Conservation (phyloP, 2,113 vertebrate species). For the Sigmodon hispidus region DNA sequence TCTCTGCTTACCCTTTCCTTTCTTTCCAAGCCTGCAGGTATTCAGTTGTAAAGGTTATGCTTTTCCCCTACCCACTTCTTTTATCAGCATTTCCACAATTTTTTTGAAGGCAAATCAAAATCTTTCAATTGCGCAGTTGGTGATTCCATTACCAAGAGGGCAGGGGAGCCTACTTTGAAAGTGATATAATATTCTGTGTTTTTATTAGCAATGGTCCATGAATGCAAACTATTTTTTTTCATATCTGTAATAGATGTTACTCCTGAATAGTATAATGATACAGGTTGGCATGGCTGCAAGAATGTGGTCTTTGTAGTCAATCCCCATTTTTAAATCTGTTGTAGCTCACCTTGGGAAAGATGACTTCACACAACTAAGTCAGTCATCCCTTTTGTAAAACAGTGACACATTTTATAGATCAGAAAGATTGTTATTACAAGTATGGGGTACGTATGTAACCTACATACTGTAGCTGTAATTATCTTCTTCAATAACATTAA, state of each 20-base stretch:
- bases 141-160: not conserved
- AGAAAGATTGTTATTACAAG: not conserved
- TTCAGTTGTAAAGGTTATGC: not conserved
- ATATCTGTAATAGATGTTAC: not conserved
- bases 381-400: not conserved
- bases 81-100: not conserved
- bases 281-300: not conserved
- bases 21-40: not conserved
- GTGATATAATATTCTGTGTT: not conserved
- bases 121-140: not conserved
- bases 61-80: not conserved
- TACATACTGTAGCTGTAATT: not conserved
- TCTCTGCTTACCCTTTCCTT: not conserved
- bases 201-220: not conserved
- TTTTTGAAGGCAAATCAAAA: not conserved
- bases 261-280: not conserved
- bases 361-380: not conserved
- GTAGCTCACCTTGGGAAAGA: not conserved
- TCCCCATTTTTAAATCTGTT: not conserved
- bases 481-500: not conserved
- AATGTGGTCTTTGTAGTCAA: not conserved
- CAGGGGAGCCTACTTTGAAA: not conserved
- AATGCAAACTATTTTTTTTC: not conserved
- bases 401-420: not conserved
- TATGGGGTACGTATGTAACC: not conserved